These are phyloP conservation scores for Cricetomys ansorgei DNA, from an alignment of 2,113 vertebrate genomes.

Conservation along the genomic window DNA sequence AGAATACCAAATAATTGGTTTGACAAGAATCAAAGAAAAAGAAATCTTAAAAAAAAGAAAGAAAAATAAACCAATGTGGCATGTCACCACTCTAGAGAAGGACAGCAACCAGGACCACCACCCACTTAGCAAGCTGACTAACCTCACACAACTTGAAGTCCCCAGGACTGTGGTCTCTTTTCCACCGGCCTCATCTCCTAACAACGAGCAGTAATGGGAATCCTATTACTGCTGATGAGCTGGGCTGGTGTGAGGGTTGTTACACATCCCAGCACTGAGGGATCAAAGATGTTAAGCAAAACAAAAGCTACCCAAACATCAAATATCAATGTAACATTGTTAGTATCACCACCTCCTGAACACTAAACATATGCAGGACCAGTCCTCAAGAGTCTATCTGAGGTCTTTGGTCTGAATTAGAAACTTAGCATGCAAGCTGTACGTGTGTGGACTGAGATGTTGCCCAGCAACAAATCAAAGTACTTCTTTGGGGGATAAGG, in stretches of 20 bases:
- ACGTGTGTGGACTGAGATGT: too few relatives aligned
- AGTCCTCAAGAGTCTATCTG: background rate
- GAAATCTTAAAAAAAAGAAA: background rate
- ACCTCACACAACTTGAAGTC: background rate
- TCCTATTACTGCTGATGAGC: background rate
- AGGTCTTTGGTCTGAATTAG: background rate
- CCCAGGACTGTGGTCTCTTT: background rate
- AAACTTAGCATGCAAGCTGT: background rate
- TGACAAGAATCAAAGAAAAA: background rate
- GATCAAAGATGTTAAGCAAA: background rate
- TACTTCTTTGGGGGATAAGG: background rate
- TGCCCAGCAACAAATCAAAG: background rate
- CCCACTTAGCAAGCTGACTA: background rate
- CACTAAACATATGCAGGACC: background rate
- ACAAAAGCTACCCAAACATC: background rate
- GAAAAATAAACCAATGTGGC: fast-evolving
- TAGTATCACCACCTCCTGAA: background rate
- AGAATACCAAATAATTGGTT: background rate
- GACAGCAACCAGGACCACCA: background rate
- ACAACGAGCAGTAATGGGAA: background rate
- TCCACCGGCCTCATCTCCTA: background rate
- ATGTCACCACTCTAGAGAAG: background rate
- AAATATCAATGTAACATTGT: background rate
- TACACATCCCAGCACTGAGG: background rate
- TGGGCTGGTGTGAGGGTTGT: background rate